These are phyloP conservation scores for Labrus mixtus DNA, from an alignment of 2,113 vertebrate species.

Conservation along the genomic window DNA sequence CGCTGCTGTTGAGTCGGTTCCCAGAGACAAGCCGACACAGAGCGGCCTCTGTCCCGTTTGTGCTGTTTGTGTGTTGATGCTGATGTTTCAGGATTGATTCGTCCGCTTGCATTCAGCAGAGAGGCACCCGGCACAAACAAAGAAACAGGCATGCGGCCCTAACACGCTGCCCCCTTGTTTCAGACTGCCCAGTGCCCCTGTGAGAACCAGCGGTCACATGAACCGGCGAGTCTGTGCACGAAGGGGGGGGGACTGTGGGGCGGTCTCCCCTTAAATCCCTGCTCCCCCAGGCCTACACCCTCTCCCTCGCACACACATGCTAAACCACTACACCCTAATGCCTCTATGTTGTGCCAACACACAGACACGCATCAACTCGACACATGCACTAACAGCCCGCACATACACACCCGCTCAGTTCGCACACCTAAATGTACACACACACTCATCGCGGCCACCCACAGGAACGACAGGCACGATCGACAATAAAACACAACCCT, in stretches of 20 bases:
- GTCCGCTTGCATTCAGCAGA: slow-evolving; percentile 69
- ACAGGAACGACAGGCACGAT: slow-evolving; percentile 70
- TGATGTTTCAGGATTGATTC: slow-evolving; percentile 76
- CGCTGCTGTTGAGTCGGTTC: slow-evolving; percentile 44
- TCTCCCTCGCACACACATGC: slow-evolving; percentile 36
- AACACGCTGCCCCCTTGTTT: slow-evolving; percentile 76
- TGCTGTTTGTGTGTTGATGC: slow-evolving; percentile 49
- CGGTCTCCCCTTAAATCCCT: slow-evolving; percentile 32
- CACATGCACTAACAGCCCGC: slow-evolving; percentile 20
- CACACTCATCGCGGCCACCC: slow-evolving; percentile 69
- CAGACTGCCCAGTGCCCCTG: slow-evolving; percentile 60
- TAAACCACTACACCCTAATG: slow-evolving; percentile 54
- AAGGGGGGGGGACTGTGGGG: slow-evolving; percentile 7
- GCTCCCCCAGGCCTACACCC: slow-evolving; percentile 23
- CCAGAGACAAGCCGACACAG: slow-evolving; percentile 60
- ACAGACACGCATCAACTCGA: slow-evolving; percentile 28
- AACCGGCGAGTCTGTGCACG: slow-evolving; percentile 50
- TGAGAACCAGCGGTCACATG: slow-evolving; percentile 78
- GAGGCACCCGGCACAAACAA: slow-evolving; percentile 72
- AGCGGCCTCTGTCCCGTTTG: slow-evolving; percentile 63
- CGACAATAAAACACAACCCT: slow-evolving; percentile 70
- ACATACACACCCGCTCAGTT: slow-evolving; percentile 48
- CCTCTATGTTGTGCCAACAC: slow-evolving; percentile 55
- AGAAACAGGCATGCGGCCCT: slow-evolving; percentile 72
- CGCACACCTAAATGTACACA: slow-evolving; percentile 38